Base-by-base conservation (phyloP, 2,888 invertebrate species). In the Chrysina gloriosa region DNA sequence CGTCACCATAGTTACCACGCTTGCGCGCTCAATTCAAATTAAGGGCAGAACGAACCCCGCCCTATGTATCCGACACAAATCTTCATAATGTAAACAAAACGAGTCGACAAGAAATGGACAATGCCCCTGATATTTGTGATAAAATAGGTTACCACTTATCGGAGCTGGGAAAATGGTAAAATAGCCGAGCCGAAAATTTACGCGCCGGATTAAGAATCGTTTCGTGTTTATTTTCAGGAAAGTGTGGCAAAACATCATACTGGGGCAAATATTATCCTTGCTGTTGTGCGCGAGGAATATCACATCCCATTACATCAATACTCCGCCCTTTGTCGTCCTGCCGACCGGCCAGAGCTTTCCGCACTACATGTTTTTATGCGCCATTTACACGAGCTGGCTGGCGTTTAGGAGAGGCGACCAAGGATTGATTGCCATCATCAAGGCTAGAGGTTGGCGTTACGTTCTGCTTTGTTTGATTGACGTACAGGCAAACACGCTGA, bases 401-500 rank as follows among this genome's bases (percentile, higher is more conserved):
- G 89, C 92, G 1, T 93, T 92, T 82, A 87, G 89, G 74, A 88
- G 89, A 70, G 85, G 85, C 3, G 87, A 88, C 47, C 84, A 85
- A 67, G 87, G 87, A 69, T 81, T 92, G 45, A 86, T 89, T 73
- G 86, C 88, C 52, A 87, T 90, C 48, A 82, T 93, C 71, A 86
- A 87, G 75, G 86, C 88, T 77, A 88, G 91, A 80, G 92, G 90
- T 78, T 93, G 92, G 91, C 88, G 93, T 73, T 90, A 95, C 76
- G 83, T 93, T 69, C 83, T 94, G 72, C 86, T 95, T 9, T 92
- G 94, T 27, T 82, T 90, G 56, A 86, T 94, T 69, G 95, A 95
- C 79, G 94, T 95, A n/a, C 93, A 94, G 84, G 94, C 94, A 3
- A 92, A 92, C 79, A 95, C 91, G 81, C 84, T 95, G 70, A 86